Conservation (phyloP, 2,113 vertebrate genomes). For the Castor canadensis region DNA sequence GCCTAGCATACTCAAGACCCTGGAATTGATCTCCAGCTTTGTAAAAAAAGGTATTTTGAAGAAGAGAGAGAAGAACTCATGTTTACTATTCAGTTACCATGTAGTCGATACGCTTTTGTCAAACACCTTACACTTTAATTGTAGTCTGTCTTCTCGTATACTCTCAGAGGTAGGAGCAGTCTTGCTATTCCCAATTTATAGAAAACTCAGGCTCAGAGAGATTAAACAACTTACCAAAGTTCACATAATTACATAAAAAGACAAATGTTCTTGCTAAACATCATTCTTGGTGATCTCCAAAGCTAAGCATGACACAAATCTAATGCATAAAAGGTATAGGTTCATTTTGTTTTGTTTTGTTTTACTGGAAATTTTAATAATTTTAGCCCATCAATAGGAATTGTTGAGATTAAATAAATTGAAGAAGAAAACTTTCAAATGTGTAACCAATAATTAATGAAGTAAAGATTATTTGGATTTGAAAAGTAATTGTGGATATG, state of each 20-base stretch:
- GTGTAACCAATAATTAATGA: background rate
- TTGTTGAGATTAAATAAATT: background rate
- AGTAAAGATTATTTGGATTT: conserved; percentile 23
- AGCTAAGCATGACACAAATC: background rate
- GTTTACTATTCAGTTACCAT: background rate
- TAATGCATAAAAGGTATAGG: background rate
- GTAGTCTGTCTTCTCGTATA: background rate
- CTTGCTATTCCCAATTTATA: background rate
- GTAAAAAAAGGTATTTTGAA: background rate
- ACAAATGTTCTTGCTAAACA: conserved; percentile 14
- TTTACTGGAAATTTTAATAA: background rate
- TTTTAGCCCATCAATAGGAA: conserved; percentile 1
- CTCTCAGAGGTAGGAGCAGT: background rate
- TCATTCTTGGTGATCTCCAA: background rate
- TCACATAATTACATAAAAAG: background rate
- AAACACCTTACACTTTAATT: background rate
- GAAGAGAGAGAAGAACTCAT: background rate
- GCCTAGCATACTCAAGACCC: background rate
- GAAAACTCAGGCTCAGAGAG: background rate
- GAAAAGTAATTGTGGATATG: background rate
- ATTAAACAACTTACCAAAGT: background rate
- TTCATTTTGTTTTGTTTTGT: background rate
- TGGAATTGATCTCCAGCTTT: background rate
- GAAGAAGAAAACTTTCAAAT: conserved; percentile 1
- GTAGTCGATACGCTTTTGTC: background rate